A percentile compares a stretch with the other conserved stretches of the same genome.
Conservation (phyloP, 2,113 vertebrate species). For the Oreochromis niloticus region DNA sequence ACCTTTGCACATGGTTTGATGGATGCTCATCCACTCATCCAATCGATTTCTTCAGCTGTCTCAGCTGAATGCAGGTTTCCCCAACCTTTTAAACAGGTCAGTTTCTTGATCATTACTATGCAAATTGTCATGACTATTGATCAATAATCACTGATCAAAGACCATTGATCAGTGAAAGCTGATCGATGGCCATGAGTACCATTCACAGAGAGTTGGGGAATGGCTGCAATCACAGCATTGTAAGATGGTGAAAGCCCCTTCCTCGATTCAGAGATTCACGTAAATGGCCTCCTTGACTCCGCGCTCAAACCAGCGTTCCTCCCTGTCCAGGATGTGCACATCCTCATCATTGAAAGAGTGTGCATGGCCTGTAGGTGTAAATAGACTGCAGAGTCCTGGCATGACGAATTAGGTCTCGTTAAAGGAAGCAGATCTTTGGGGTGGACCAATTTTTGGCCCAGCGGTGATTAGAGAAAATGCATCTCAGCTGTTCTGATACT, state of each 20-base stretch:
- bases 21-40: not conserved
- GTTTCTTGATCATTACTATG: not conserved
- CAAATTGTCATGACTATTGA: accelerated
- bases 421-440: not conserved
- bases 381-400: not conserved
- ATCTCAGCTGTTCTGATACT: not conserved
- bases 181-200: not conserved
- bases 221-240: not conserved
- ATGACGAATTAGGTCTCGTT: accelerated
- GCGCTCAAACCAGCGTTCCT: not conserved
- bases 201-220: not conserved
- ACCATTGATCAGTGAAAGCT: not conserved
- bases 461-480: not conserved
- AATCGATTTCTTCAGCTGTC: not conserved
- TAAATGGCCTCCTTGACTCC: not conserved
- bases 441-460: not conserved
- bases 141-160: not conserved
- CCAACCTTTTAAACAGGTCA: not conserved
- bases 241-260: not conserved
- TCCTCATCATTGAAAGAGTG: not conserved
- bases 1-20: not conserved
- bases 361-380: accelerated
- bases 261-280: not conserved
- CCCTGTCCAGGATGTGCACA: not conserved
- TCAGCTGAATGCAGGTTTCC: not conserved